A percentile compares a stretch with the other conserved stretches of the same genome.
Conservation (phyloP, 2,113 vertebrate species). For the Tautogolabrus adspersus region DNA sequence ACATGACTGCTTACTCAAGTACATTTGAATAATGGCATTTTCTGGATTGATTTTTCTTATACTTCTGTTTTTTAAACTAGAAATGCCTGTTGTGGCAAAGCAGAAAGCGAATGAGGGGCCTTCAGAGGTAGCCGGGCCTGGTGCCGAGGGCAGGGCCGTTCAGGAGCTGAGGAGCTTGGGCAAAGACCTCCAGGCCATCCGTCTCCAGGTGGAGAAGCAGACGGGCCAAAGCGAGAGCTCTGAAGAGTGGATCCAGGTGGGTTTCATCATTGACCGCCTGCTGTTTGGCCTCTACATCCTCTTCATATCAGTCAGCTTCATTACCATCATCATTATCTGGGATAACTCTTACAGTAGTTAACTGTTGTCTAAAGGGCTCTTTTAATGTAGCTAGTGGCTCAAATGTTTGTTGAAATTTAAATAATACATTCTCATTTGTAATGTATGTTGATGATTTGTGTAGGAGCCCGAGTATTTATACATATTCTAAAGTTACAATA, state of each 20-base stretch:
- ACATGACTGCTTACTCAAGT: too few relatives aligned
- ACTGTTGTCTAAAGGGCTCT: not conserved
- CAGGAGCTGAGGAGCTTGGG: constrained; percentile 71
- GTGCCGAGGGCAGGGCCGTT: constrained; percentile 35
- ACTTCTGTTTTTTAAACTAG: constrained; percentile 18
- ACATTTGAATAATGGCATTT: too few relatives aligned
- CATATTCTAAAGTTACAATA: not conserved
- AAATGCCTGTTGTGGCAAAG: not conserved
- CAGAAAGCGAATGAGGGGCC: not conserved
- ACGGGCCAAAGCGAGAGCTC: constrained; percentile 31
- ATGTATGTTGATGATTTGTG: not conserved
- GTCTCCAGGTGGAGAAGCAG: constrained; percentile 67
- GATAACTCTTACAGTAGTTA: constrained; percentile 43
- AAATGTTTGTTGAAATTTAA: constrained; percentile 10
- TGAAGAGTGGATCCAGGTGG: constrained; percentile 81
- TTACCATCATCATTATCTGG: constrained; percentile 80
- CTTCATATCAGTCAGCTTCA: constrained; percentile 80
- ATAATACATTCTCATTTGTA: not conserved
- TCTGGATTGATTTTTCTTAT: too few relatives aligned
- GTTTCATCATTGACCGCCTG: constrained; percentile 81
- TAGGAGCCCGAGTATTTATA: not conserved
- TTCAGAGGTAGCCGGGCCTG: not conserved
- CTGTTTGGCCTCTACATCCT: constrained; percentile 80
- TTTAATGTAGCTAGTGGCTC: constrained; percentile 10
- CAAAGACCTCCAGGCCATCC: constrained; percentile 67